Conservation (phyloP, 2,113 vertebrate genomes). For the Hypomesus transpacificus region DNA sequence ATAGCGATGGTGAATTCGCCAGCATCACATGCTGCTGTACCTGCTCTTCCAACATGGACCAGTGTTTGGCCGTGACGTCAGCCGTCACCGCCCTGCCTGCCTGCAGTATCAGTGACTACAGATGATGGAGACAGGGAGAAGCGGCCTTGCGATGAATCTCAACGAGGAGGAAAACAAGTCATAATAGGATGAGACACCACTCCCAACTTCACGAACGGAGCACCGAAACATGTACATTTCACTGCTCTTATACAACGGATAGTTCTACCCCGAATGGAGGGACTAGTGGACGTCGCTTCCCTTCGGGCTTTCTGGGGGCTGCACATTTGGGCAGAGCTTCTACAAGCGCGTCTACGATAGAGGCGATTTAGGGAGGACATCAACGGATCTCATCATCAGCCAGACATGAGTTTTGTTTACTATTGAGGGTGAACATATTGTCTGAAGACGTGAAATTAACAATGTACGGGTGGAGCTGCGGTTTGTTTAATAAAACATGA, state of each 20-base stretch:
- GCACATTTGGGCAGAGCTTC: conserved; percentile 38
- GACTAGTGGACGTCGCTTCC: conserved; percentile 43
- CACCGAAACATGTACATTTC: conserved; percentile 5
- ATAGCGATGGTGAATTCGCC: conserved; percentile 27
- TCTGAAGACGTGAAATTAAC: conserved; percentile 13
- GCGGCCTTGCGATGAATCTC: conserved; percentile 58
- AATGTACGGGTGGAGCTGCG: conserved; percentile 65
- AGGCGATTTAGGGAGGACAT: conserved; percentile 38
- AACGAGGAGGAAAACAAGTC: conserved; percentile 29
- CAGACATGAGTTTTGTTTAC: neutral
- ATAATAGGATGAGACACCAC: neutral
- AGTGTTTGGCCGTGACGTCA: conserved; percentile 69
- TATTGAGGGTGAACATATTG: neutral
- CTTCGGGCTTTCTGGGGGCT: conserved; percentile 40
- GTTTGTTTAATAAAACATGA: conserved; percentile 67
- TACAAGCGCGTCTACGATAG: conserved; percentile 18
- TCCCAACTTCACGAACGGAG: conserved; percentile 25
- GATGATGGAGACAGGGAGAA: conserved; percentile 52
- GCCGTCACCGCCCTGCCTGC: conserved; percentile 69
- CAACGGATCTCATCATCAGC: conserved; percentile 16
- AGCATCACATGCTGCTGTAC: conserved; percentile 52
- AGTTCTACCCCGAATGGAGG: conserved; percentile 19
- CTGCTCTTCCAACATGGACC: conserved; percentile 63
- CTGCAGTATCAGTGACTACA: conserved; percentile 62
- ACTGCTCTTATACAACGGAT: conserved; percentile 28